Percentiles rank a stretch among this genome's conserved stretches.
Conservation (phyloP, 2,888 invertebrate genomes). For the Xestia rhomboidea region DNA sequence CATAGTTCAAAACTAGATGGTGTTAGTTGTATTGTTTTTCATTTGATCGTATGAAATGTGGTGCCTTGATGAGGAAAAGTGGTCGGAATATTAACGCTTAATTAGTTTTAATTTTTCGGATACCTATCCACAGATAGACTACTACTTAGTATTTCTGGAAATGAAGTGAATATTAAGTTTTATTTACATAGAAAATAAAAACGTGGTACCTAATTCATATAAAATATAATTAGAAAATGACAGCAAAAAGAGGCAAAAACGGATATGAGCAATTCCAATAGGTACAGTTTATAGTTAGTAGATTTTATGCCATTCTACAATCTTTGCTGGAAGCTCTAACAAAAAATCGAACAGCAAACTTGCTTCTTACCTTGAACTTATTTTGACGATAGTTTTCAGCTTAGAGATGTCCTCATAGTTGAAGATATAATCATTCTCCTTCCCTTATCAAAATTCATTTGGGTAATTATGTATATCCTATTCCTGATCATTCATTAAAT, state of each 20-base stretch:
- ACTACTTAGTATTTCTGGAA: neutral
- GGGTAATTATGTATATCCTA: neutral
- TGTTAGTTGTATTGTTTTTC: neutral
- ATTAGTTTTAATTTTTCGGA: neutral
- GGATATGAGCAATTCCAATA: neutral
- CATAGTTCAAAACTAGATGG: constrained; percentile 10
- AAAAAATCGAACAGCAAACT: neutral
- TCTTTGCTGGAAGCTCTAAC: neutral
- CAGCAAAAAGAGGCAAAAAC: no score
- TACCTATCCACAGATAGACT: neutral
- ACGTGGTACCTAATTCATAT: no score
- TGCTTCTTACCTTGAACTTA: neutral
- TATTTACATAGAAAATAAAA: no score
- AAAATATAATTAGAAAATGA: no score
- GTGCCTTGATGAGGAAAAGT: neutral
- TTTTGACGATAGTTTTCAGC: neutral
- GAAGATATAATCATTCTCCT: neutral
- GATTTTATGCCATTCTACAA: neutral
- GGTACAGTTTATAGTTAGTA: neutral
- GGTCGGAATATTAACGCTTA: neutral
- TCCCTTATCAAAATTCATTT: neutral
- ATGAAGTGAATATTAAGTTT: neutral
- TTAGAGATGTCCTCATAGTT: neutral
- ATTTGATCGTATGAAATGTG: neutral
- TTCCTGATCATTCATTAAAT: neutral